phyloP scores from a whole-genome alignment of 2,797 vertebrate species.

The Hypotaenidia okinawae region DNA sequence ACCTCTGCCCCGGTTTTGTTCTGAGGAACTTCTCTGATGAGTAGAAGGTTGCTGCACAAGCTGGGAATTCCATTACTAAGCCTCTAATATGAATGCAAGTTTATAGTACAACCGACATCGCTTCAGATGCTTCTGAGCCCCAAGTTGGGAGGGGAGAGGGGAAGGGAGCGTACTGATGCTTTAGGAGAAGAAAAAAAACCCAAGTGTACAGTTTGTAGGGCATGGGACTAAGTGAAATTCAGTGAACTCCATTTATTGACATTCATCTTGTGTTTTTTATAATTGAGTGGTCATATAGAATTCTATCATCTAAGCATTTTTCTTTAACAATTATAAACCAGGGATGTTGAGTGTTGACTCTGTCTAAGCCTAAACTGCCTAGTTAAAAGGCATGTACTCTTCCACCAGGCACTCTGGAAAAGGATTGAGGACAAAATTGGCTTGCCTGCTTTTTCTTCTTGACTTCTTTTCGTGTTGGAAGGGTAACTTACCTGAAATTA shows the following conservation, averaged over 20 bases:
- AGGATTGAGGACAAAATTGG: not conserved
- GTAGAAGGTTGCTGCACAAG: not conserved
- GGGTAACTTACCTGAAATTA: not conserved
- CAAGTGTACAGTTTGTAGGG: not conserved
- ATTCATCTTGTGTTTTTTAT: not conserved
- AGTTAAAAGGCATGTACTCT: not conserved
- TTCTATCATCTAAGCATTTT: not conserved
- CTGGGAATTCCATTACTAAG: not conserved
- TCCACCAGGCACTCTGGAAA: not conserved
- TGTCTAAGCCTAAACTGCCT: not conserved
- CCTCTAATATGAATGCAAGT: not conserved
- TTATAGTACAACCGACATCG: not conserved
- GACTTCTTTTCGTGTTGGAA: not conserved
- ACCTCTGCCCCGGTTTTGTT: not conserved
- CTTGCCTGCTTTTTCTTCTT: not conserved
- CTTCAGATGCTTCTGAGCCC: not conserved
- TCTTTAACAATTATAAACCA: not conserved
- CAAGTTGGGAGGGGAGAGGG: not conserved
- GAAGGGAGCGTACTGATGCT: not conserved
- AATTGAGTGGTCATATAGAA: not conserved
- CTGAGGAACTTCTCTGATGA: not conserved
- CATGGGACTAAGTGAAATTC: not conserved
- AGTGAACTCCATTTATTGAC: not conserved
- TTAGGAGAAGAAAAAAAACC: not conserved
- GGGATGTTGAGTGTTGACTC: not conserved